Percentiles rank a stretch among this genome's conserved stretches.
Conservation (phyloP, 2,797 vertebrate genomes). For the Eidolon dupreanum region DNA sequence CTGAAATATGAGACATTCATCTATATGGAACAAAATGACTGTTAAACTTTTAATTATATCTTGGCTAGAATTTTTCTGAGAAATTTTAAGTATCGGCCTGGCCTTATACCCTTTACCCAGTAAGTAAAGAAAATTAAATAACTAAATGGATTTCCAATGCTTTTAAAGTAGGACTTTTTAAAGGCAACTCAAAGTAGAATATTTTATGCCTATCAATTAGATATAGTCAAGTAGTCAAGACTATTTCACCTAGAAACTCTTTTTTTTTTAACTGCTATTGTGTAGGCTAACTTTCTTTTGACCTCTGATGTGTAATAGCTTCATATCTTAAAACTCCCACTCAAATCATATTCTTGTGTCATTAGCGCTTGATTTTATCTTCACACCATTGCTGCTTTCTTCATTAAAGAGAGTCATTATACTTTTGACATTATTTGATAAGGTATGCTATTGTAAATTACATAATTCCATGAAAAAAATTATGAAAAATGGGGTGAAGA, state of each 20-base stretch:
- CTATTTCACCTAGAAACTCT: background rate
- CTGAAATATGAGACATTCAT: background rate
- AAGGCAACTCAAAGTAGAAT: background rate
- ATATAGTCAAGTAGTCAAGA: background rate
- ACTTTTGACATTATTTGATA: constrained; percentile 76
- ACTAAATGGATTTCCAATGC: background rate
- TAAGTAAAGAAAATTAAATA: background rate
- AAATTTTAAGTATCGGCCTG: background rate
- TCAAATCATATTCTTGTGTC: background rate
- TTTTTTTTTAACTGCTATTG: background rate
- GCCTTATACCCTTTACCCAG: background rate
- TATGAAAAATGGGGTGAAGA: constrained; percentile 71
- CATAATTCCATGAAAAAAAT: constrained; percentile 77
- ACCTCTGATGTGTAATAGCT: background rate
- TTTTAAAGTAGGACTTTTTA: constrained; percentile 31
- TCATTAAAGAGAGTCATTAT: constrained; percentile 69
- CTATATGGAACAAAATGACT: background rate
- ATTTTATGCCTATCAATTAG: background rate
- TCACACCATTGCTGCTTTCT: constrained; percentile 65
- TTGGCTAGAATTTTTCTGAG: background rate
- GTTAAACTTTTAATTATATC: background rate
- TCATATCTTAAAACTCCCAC: background rate
- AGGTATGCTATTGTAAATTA: constrained; percentile 68
- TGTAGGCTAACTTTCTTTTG: background rate
- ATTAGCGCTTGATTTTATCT: constrained; percentile 58